Evolutionary conservation across 2,797 vertebrate genomes (phyloP).

Genomic region (Orientallactaga sibirica): DNA sequence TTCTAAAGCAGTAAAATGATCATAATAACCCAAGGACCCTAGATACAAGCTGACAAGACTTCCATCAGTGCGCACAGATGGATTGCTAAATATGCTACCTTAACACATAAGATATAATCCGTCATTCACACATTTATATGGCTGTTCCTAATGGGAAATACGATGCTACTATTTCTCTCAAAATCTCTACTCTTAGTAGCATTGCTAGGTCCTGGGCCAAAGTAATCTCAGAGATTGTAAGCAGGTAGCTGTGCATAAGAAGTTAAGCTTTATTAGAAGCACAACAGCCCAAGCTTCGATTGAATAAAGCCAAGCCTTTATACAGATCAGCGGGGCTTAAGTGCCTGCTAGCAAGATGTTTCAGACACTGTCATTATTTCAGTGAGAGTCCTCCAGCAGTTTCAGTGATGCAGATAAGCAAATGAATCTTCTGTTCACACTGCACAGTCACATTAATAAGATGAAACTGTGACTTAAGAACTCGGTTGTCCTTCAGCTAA

Average conservation of each 20-base stretch:
- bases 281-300: not conserved
- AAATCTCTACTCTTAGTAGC: not conserved
- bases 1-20: constrained; percentile 33
- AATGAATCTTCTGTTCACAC: not conserved
- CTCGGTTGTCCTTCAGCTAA: not conserved
- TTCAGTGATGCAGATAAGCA: not conserved
- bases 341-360: not conserved
- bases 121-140: not conserved
- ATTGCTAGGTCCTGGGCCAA: not conserved
- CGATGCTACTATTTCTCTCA: not conserved
- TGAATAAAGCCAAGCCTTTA: constrained; percentile 16
- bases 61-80: not conserved
- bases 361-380: not conserved
- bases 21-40: not conserved
- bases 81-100: not conserved
- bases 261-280: not conserved
- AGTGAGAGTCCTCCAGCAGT: not conserved
- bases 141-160: not conserved
- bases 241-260: not conserved
- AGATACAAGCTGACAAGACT: not conserved
- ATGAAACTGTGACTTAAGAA: not conserved
- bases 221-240: constrained; percentile 8
- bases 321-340: not conserved
- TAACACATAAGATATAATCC: not conserved
- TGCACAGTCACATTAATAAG: constrained; percentile 43